Evolutionary conservation across 2,113 vertebrate species (phyloP), one percentile per base, ranked within the genome.

Genomic region (Leuciscus idus): DNA sequence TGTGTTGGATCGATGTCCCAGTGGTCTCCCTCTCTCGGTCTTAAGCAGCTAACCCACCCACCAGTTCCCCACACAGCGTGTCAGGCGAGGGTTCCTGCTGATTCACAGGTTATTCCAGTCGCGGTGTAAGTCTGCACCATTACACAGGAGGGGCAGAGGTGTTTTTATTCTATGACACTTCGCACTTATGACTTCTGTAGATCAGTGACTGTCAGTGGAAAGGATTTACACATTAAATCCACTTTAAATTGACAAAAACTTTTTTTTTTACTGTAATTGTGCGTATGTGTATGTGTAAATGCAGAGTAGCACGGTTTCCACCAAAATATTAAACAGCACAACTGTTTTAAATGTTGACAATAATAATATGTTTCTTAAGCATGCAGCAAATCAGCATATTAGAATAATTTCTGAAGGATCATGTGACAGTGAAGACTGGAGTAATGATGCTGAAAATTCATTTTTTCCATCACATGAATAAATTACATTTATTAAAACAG

Each of bases 1-100:
- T 87, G 90, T 85, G 89, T 75, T 82, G 33, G 93, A 95, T 95
- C 93, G 88, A 95, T 95, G 89, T 88, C 91, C 84, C 91, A 90
- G 91, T 90, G 68, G 91, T 90, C 86, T n/a, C 55, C 81, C 52
- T 62, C 88, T 73, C 88, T 89, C 86, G 75, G 80, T 87, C 88
- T 92, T 87, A 85, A 89, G 87, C 86, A 75, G 91, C 89, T 88
- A 90, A 88, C 68, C 75, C 88, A 83, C 87, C 90, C 88, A 91
- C 92, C 87, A 81, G 88, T 89, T 89, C 83, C 89, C 86, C 90
- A 90, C 84, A 81, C 87, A 87, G 74, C 72, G 62, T 84, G 43
- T 87, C 92, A 85, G 75, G 78, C 11, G 68, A 81, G 21, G 30
- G 36, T 4, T 68, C 76, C 75, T 4, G 43, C 36, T 81, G 48